phyloP scores from a whole-genome alignment of 2,113 vertebrate species.

The Pterocles burchelli region DNA sequence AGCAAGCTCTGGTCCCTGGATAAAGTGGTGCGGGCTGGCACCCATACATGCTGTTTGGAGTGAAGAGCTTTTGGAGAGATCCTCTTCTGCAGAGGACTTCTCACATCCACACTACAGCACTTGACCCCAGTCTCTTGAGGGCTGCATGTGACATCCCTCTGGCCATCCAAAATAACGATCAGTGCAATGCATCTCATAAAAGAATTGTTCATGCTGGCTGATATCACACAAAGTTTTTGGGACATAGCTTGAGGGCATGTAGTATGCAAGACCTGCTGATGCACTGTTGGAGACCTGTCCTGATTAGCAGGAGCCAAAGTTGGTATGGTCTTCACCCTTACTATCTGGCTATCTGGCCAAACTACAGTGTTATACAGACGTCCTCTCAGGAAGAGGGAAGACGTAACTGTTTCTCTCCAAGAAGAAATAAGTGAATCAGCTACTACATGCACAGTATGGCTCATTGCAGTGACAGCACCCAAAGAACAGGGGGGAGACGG shows the following conservation, averaged over 20 bases:
- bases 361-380: neutral
- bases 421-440: neutral
- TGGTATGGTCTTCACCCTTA: neutral
- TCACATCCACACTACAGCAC: neutral
- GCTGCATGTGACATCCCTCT: neutral
- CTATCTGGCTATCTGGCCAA: neutral
- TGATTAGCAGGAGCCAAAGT: neutral
- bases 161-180: neutral
- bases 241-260: neutral
- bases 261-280: neutral
- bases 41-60: fast-evolving
- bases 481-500: neutral
- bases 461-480: neutral
- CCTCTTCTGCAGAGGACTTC: neutral
- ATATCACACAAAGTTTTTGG: neutral
- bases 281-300: neutral
- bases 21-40: neutral
- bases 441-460: no score
- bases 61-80: neutral
- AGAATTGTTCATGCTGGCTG: neutral
- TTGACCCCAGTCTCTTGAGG: neutral
- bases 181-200: neutral
- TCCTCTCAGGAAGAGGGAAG: neutral
- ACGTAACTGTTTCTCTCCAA: neutral
- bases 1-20: neutral